Base-by-base conservation (phyloP, 2,797 vertebrate species). In the Psittacula derbiana region DNA sequence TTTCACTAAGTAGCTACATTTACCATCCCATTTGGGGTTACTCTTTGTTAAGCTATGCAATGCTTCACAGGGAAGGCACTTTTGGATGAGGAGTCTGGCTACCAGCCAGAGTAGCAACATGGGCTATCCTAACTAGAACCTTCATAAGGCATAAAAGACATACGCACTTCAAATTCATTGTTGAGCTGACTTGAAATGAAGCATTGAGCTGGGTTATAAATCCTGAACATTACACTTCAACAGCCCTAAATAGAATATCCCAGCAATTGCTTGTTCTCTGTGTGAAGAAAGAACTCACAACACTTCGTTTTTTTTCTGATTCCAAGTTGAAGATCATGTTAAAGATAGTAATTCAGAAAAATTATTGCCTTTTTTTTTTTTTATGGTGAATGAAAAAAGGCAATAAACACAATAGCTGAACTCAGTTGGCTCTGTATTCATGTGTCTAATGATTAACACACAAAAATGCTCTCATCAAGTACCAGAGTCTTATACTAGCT, bases 381-480 rank as follows among this genome's bases (percentile, higher is more conserved):
- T 52, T 5, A 31, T 12, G 25, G 43, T 14, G 3, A 81, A 76
- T 70, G n/a, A 8, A 49, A 69, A 64, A 49, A 41, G 49, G 52
- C 67, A 90, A 84, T 69, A 74, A 90, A 89, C 69, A 93, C 86
- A 91, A 95, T 60, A 85, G 47, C 50, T 82, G 89, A 87, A 78
- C 81, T 76, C 44, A 64, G 40, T 11, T 89, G 81, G 69, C 72
- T 76, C 81, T 20, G 16, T 1, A 8, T 19, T 60, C 81, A 14
- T 4, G 27, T 0, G 2, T 33, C 43, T 80, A 64, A 87, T 38
- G 66, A 96, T 94, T 60, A 71, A 91, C 82, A 64, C 44, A 78
- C 66, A 87, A 85, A 89, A 87, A 86, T 5, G 18, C 50, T 86
- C 92, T 92, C 89, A 53, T 18, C 84, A 23, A 76, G 81, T 33